Evolutionary conservation across 2,113 vertebrate species (phyloP).

Genomic region (Corythaixoides concolor): DNA sequence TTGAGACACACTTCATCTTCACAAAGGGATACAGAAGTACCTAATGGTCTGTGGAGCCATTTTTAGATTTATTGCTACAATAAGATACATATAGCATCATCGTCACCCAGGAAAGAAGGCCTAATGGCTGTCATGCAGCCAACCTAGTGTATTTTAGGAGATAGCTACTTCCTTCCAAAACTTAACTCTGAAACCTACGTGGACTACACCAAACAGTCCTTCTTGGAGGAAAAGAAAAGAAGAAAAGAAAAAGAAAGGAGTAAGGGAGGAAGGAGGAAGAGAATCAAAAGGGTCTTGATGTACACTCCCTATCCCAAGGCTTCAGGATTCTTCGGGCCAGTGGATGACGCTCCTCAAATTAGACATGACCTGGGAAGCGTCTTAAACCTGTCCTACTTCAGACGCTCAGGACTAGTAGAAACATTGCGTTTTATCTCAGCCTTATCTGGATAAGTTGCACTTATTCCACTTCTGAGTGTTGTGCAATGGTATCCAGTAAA

Average conservation of each 20-base stretch:
- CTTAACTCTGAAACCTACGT: neutral
- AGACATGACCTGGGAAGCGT: neutral
- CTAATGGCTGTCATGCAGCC: neutral
- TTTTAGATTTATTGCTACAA: neutral
- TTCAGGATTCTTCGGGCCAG: neutral
- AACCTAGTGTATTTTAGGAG: neutral
- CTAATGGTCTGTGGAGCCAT: neutral
- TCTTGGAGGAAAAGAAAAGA: no score
- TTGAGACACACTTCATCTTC: neutral
- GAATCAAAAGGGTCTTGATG: neutral
- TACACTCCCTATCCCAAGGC: neutral
- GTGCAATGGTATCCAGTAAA: neutral
- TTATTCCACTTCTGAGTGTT: neutral
- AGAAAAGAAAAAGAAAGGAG: neutral
- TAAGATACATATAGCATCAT: neutral
- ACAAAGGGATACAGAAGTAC: neutral
- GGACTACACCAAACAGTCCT: neutral
- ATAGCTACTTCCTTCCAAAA: neutral
- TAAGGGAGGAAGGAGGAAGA: neutral
- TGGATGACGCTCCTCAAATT: neutral
- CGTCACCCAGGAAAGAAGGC: neutral
- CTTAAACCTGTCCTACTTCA: neutral
- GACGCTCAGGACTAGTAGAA: neutral
- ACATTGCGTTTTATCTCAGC: neutral
- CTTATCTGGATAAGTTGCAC: neutral